Percentiles rank a stretch among this genome's conserved stretches.
Evolutionary conservation across 1,140 invertebrate genomes (phyloP).

Genomic region (Drosophila pallidifrons): DNA sequence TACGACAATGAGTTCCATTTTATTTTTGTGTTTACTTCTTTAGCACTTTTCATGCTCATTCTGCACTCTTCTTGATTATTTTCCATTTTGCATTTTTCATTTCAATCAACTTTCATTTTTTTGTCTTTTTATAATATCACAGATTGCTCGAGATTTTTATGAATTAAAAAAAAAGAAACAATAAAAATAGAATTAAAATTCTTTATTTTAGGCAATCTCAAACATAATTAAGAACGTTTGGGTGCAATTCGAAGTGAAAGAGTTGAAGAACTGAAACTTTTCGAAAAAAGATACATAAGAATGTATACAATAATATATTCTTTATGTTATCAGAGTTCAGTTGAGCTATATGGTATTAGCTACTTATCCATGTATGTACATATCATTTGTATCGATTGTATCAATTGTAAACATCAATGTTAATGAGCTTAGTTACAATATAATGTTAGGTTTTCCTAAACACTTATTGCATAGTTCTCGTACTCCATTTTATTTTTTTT

Average conservation of each 20-base stretch:
- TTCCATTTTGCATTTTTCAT: conserved; percentile 24
- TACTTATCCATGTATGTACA: conserved; percentile 50
- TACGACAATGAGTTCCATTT: conserved; percentile 37
- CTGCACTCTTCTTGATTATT: conserved; percentile 20
- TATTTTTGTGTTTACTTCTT: conserved; percentile 33
- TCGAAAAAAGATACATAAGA: conserved; percentile 8
- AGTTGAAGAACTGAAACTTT: conserved; percentile 26
- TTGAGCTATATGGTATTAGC: conserved; percentile 56
- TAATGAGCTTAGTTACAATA: conserved; percentile 47
- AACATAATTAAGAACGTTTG: conserved; percentile 50
- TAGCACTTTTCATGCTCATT: conserved; percentile 41
- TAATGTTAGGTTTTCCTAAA: conserved; percentile 36
- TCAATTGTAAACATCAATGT: conserved; percentile 65
- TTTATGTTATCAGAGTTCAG: conserved; percentile 19
- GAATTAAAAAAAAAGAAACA: conserved; percentile 61
- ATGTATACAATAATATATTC: background rate
- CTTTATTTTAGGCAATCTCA: conserved; percentile 72
- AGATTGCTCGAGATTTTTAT: conserved; percentile 84
- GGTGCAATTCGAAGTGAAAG: conserved; percentile 22
- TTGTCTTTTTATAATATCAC: conserved; percentile 78
- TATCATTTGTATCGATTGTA: conserved; percentile 22
- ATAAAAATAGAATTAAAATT: conserved; percentile 28
- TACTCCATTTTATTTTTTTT: background rate
- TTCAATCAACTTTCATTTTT: conserved; percentile 44
- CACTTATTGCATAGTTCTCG: conserved; percentile 21